Conservation (phyloP, 2,888 invertebrate genomes). For the Himalopsyche kuldschensis region DNA sequence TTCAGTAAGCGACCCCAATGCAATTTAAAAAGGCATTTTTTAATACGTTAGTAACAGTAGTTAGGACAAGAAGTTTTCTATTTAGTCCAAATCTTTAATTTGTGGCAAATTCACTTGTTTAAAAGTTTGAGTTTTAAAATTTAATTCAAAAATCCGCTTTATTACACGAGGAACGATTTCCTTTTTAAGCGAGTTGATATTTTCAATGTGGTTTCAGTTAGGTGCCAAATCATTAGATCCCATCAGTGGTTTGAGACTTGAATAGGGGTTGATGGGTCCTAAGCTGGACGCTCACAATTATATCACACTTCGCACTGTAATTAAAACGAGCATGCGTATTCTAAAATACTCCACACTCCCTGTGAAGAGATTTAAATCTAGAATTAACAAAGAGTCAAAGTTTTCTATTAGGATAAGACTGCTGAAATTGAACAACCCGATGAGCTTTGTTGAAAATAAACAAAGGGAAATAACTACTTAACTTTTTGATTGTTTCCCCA, state of each 20-base stretch:
- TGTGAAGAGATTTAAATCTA: background rate
- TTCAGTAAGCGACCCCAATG: too few relatives aligned
- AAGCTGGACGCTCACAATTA: background rate
- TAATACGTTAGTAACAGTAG: too few relatives aligned
- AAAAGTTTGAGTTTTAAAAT: too few relatives aligned
- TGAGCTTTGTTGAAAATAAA: background rate
- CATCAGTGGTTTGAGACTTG: background rate
- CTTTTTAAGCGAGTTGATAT: too few relatives aligned
- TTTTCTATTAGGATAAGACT: background rate
- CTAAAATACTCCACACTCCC: background rate
- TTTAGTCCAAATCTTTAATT: too few relatives aligned
- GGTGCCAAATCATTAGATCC: background rate
- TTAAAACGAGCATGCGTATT: background rate
- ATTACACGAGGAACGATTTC: too few relatives aligned
- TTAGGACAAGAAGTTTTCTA: too few relatives aligned
- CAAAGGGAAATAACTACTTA: background rate
- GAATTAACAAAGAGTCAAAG: background rate
- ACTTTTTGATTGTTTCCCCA: background rate
- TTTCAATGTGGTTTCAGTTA: too few relatives aligned
- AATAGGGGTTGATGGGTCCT: background rate
- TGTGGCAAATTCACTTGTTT: too few relatives aligned
- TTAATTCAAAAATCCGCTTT: too few relatives aligned
- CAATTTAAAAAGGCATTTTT: too few relatives aligned
- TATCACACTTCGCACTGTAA: background rate
- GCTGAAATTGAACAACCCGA: background rate